These are phyloP conservation scores for Chelonia mydas DNA, from an alignment of 2,797 vertebrate species.

Conservation along the genomic window DNA sequence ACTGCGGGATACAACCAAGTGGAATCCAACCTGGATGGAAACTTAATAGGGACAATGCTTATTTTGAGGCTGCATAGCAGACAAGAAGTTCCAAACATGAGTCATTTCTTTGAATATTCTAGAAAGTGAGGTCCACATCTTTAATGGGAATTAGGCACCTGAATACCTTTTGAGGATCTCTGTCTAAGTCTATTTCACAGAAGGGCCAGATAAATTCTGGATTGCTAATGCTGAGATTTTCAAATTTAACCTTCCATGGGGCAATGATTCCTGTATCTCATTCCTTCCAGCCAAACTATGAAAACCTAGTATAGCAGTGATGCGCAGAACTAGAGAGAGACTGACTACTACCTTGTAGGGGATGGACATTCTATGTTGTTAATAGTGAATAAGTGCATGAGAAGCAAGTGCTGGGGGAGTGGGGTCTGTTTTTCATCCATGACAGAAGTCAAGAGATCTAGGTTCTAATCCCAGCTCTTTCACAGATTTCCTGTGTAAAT, in stretches of 20 bases:
- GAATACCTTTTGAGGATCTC: background rate
- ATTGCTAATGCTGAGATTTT: background rate
- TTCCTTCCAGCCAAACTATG: background rate
- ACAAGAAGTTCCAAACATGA: background rate
- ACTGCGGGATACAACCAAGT: background rate
- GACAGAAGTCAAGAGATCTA: background rate
- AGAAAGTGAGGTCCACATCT: background rate
- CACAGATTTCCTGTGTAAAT: background rate
- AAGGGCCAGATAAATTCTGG: background rate
- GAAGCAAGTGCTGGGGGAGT: background rate
- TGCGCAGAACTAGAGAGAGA: background rate
- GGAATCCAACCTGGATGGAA: background rate
- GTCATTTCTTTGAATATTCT: background rate
- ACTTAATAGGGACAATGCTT: background rate
- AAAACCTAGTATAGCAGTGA: background rate
- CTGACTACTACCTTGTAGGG: background rate
- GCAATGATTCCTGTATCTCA: background rate
- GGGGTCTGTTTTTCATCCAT: background rate
- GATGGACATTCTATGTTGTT: background rate
- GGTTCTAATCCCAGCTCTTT: background rate
- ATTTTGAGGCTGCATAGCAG: background rate
- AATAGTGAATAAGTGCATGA: background rate
- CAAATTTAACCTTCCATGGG: background rate
- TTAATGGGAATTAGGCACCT: background rate
- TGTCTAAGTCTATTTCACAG: background rate